Conservation (phyloP, 2,797 vertebrate species). For the Gadopsis bispinosus region DNA sequence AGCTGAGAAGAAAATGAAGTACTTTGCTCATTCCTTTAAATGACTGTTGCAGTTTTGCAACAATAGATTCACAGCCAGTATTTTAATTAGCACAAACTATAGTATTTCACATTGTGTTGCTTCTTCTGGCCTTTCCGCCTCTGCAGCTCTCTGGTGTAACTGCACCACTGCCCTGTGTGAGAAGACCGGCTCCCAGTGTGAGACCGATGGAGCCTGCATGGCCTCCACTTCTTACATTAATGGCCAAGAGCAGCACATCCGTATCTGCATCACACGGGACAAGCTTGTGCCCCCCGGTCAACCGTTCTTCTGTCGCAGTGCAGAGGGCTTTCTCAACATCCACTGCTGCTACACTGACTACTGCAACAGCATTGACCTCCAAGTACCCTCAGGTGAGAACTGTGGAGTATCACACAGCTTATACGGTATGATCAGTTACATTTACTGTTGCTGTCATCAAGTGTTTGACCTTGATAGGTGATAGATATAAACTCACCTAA, state of each 20-base stretch:
- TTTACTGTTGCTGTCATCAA: neutral
- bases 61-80: neutral
- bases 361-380: conserved; percentile 94
- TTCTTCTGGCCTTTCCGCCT: neutral
- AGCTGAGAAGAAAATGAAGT: neutral
- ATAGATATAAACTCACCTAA: neutral
- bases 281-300: conserved; percentile 91
- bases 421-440: neutral
- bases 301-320: conserved; percentile 93
- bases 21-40: neutral
- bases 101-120: neutral
- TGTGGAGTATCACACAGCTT: no score
- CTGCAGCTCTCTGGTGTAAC: conserved; percentile 90
- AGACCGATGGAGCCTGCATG: conserved; percentile 94
- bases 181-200: conserved; percentile 90
- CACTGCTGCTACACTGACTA: conserved; percentile 95
- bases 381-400: conserved; percentile 90
- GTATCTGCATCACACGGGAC: conserved; percentile 90
- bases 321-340: conserved; percentile 91
- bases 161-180: conserved; percentile 89
- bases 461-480: neutral
- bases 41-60: neutral
- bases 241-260: conserved; percentile 88
- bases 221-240: conserved; percentile 91
- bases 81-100: neutral